Base-by-base conservation (phyloP, 1,140 invertebrate species). In the Aphaenogaster floridana region DNA sequence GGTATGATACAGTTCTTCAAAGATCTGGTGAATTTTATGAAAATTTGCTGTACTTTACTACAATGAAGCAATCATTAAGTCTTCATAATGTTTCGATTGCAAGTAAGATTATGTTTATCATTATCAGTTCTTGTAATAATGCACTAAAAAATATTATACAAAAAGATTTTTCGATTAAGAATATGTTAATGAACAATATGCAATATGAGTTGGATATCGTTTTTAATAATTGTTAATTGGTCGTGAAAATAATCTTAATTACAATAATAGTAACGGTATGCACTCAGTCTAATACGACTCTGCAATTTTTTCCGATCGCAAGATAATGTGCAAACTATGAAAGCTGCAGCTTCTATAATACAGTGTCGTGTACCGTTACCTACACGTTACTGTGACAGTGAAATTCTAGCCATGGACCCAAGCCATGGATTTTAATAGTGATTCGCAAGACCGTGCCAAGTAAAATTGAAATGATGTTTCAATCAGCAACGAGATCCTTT, bases 351-450 rank as follows among this genome's bases (percentile, higher is more conserved):
- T 90, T 91, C 88, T 91, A 92, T 89, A 78, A 71, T 79, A 89
- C 79, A 80, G 79, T 91, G 87, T 91, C 79, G 63, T 91, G 81
- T 91, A 83, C 81, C 69, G 77, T 90, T 83, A 78, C 87, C 64
- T 88, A 90, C 72, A 90, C 81, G 81, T 87, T 87, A 86, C n/a
- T 91, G 81, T 89, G 84, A 91, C 71, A 86, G 91, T 92, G 92
- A 93, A 81, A 91, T 88, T 92, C 89, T 92, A 94, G 92, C 93
- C 94, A 95, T 95, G 94, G 94, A 91, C 93, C 90, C 94, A 94
- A 93, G 93, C 94, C 93, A 94, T 94, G 94, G 93, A 94, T 94
- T 94, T 94, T 94, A 94, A 93, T 93, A 89, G 94, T 94, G 93
- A 94, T 92, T 86, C 88, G 76, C 89, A 90, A 93, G 54, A 90